phyloP scores from a whole-genome alignment of 2,797 vertebrate species.

The Helicolenus hilgendorfi region DNA sequence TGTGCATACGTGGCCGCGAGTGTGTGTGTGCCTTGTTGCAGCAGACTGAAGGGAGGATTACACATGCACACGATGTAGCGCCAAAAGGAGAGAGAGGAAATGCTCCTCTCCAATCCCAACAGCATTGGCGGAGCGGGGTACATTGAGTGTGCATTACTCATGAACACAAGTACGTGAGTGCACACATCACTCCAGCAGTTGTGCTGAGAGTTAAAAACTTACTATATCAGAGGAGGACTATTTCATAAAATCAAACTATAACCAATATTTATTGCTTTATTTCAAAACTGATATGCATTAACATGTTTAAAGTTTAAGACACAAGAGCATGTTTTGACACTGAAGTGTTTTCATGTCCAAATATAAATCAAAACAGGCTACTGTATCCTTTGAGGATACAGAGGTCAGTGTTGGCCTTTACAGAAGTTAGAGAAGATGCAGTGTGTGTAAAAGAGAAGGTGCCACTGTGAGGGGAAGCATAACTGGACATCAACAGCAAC shows the following conservation, averaged over 20 bases:
- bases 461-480: neutral
- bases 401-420: conserved; percentile 1
- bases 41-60: conserved; percentile 57
- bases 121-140: neutral
- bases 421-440: neutral
- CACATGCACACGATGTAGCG: conserved; percentile 41
- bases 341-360: neutral
- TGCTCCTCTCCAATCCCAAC: conserved; percentile 17
- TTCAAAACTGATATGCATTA: neutral
- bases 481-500: conserved; percentile 1
- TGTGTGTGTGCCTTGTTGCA: conserved; percentile 34
- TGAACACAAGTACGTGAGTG: neutral
- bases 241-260: neutral
- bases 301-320: neutral
- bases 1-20: conserved; percentile 18
- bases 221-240: neutral
- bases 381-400: neutral
- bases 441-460: conserved; percentile 14
- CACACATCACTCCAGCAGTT: neutral
- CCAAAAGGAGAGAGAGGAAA: conserved; percentile 40
- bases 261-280: neutral
- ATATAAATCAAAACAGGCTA: neutral
- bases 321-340: neutral
- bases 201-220: neutral
- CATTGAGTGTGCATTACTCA: neutral